A percentile compares a stretch with the other conserved stretches of the same genome.
Conservation (phyloP, 2,113 vertebrate species). For the Psettodes erumei region DNA sequence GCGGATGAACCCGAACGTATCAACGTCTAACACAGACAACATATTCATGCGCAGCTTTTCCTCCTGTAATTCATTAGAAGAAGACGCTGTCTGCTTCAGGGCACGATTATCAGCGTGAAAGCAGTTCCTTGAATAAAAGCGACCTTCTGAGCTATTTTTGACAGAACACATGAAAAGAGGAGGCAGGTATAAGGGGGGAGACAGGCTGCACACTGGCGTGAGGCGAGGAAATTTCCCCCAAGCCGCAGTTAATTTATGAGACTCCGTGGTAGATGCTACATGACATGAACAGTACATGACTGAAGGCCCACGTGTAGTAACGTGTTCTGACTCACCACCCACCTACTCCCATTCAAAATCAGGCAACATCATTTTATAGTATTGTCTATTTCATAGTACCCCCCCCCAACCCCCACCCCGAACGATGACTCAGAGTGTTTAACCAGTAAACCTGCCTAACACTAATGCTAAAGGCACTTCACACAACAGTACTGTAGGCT, state of each 20-base stretch:
- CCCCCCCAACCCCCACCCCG: not conserved
- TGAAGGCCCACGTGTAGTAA: slow-evolving; percentile 43
- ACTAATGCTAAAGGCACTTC: slow-evolving; percentile 48
- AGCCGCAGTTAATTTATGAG: slow-evolving; percentile 48
- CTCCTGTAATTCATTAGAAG: not conserved
- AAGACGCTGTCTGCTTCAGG: not conserved
- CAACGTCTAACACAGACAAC: not conserved
- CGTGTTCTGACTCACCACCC: slow-evolving; percentile 60
- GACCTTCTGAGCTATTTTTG: slow-evolving; percentile 5
- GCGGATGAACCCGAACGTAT: not conserved
- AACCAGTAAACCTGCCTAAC: slow-evolving; percentile 18
- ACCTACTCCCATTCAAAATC: slow-evolving; percentile 36
- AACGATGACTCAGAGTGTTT: slow-evolving; percentile 26
- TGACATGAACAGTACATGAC: slow-evolving; percentile 46
- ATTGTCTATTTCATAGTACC: slow-evolving; percentile 21
- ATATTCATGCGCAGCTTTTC: not conserved
- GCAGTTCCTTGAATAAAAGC: slow-evolving; percentile 3
- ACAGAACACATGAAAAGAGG: slow-evolving; percentile 35
- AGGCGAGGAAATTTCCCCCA: slow-evolving; percentile 45
- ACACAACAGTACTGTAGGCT: slow-evolving; percentile 41
- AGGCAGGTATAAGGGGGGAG: slow-evolving; percentile 23
- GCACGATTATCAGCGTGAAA: not conserved
- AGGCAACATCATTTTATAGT: slow-evolving; percentile 12
- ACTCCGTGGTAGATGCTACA: slow-evolving; percentile 48
- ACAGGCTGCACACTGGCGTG: slow-evolving; percentile 35